Evolutionary conservation across 2,888 invertebrate genomes (phyloP).

Genomic region (Conchocele bisecta): DNA sequence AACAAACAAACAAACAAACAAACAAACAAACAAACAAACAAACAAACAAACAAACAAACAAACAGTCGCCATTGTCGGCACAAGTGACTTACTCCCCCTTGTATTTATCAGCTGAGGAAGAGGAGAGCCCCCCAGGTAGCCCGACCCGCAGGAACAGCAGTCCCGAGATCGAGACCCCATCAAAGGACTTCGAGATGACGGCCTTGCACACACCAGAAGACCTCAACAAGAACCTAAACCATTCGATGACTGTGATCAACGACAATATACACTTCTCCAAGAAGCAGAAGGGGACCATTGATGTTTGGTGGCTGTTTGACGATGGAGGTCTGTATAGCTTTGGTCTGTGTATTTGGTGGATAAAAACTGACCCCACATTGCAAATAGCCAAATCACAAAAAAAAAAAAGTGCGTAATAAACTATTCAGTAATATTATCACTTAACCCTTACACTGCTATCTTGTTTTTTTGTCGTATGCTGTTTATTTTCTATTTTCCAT

Average conservation of each 20-base stretch:
- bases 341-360: no score
- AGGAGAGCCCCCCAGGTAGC: slow-evolving; percentile 42
- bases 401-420: no score
- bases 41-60: not conserved
- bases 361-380: no score
- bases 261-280: slow-evolving; percentile 51
- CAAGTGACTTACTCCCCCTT: not conserved
- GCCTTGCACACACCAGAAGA: slow-evolving; percentile 29
- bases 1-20: no score
- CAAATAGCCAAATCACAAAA: no score
- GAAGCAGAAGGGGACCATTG: slow-evolving; percentile 89
- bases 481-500: no score
- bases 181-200: slow-evolving; percentile 40
- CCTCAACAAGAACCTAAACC: slow-evolving; percentile 10
- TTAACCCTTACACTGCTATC: no score
- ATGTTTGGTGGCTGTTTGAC: slow-evolving; percentile 99
- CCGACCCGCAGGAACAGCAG: slow-evolving; percentile 49
- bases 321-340: slow-evolving; percentile 95
- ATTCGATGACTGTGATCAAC: slow-evolving; percentile 41
- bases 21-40: not conserved
- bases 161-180: slow-evolving; percentile 47
- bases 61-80: not conserved
- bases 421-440: no score
- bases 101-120: slow-evolving; percentile 39
- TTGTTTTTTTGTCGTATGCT: no score